phyloP scores from a whole-genome alignment of 2,888 invertebrate genomes.

The Cetonia aurata region DNA sequence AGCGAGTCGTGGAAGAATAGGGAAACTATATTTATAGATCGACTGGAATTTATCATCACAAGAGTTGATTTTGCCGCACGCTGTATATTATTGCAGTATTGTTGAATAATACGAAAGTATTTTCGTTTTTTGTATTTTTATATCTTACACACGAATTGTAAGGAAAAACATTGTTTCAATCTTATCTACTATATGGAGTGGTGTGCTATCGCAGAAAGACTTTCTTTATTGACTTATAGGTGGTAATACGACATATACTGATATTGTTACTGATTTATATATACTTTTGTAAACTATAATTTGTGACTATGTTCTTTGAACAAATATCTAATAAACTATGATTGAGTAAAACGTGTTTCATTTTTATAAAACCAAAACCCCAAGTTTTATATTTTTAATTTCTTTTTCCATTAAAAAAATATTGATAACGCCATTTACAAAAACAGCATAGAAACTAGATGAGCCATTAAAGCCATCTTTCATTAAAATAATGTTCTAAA shows the following conservation, averaged over 20 bases:
- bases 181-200: too few species aligned
- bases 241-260: constrained; percentile 11
- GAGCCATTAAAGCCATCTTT: too few species aligned
- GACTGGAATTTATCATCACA: not conserved
- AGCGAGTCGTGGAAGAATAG: too few species aligned
- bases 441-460: too few species aligned
- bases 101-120: constrained; percentile 16
- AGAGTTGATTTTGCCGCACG: constrained; percentile 11
- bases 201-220: not conserved
- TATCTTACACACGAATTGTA: constrained; percentile 18
- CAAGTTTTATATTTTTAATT: too few species aligned
- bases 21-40: too few species aligned
- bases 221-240: constrained; percentile 11
- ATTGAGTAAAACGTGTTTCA: not conserved
- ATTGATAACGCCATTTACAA: too few species aligned
- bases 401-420: too few species aligned
- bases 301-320: constrained; percentile 22
- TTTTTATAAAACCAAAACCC: not conserved
- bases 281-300: constrained; percentile 17
- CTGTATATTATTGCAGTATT: constrained; percentile 15
- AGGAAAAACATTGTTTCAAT: too few species aligned
- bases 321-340: constrained; percentile 9
- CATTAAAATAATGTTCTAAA: too few species aligned
- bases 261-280: constrained; percentile 30
- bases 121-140: constrained; percentile 21